Evolutionary conservation across 1,140 invertebrate species (phyloP).

Genomic region (Paramacrobiotus metropolitanus): DNA sequence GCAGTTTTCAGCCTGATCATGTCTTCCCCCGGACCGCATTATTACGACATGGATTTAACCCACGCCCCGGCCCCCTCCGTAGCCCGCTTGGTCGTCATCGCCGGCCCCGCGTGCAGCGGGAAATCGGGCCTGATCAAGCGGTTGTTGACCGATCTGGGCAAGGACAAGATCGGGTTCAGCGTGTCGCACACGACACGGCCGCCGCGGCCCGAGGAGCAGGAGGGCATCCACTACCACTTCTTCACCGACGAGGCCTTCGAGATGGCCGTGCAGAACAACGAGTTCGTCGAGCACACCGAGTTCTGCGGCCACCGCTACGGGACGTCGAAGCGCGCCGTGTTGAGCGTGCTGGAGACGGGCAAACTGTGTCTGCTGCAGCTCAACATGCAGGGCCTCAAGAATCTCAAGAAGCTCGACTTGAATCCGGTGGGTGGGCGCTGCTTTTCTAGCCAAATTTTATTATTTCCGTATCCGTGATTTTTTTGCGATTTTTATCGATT

Average conservation of each 20-base stretch:
- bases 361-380: constrained; percentile 85
- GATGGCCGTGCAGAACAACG: constrained; percentile 42
- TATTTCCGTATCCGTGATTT: too few species aligned
- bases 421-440: too few species aligned
- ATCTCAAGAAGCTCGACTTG: constrained; percentile 56
- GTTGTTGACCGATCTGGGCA: constrained; percentile 62
- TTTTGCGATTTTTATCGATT: too few species aligned
- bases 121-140: constrained; percentile 74
- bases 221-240: constrained; percentile 75
- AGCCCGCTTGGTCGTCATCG: constrained; percentile 51
- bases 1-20: too few species aligned
- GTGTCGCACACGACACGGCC: constrained; percentile 31
- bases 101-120: constrained; percentile 81
- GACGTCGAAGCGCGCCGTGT: constrained; percentile 55
- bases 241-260: constrained; percentile 47
- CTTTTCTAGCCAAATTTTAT: too few species aligned
- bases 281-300: constrained; percentile 74
- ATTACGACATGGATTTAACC: too few species aligned
- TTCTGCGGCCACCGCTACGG: constrained; percentile 35
- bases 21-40: too few species aligned
- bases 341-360: constrained; percentile 47
- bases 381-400: constrained; percentile 83
- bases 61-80: too few species aligned
- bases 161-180: constrained; percentile 18
- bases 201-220: constrained; percentile 41